These are phyloP conservation scores for Poeciliopsis infans DNA, from an alignment of 2,797 vertebrate species.

Conservation along the genomic window DNA sequence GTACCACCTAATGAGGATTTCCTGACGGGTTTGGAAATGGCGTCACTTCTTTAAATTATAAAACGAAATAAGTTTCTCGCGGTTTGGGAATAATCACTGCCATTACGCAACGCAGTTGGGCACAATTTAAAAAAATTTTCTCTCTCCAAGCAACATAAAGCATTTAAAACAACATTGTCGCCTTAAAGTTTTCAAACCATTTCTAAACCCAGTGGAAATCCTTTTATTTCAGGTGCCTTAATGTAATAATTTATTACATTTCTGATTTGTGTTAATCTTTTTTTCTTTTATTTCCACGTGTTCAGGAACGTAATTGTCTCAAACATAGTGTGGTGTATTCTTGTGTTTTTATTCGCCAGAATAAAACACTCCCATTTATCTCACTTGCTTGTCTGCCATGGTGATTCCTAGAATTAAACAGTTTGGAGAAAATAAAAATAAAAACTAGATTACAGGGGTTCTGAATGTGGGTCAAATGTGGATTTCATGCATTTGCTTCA, in stretches of 20 bases:
- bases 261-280: slow-evolving; percentile 71
- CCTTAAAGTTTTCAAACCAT: slow-evolving; percentile 61
- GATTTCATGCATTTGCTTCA: slow-evolving; percentile 65
- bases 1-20: slow-evolving; percentile 67
- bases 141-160: not conserved
- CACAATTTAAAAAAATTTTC: not conserved
- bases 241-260: slow-evolving; percentile 66
- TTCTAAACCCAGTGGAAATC: slow-evolving; percentile 70
- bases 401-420: slow-evolving; percentile 66
- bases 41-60: not conserved
- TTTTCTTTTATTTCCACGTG: slow-evolving; percentile 72
- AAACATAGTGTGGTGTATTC: slow-evolving; percentile 74
- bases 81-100: not conserved
- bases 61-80: not conserved
- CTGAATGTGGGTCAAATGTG: slow-evolving; percentile 78
- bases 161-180: slow-evolving; percentile 20
- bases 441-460: slow-evolving; percentile 37
- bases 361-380: slow-evolving; percentile 68
- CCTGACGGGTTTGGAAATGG: slow-evolving; percentile 73
- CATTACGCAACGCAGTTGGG: not conserved
- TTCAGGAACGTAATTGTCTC: slow-evolving; percentile 75
- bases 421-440: slow-evolving; percentile 11
- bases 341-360: slow-evolving; percentile 73
- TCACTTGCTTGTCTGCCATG: slow-evolving; percentile 57
- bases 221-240: slow-evolving; percentile 74